phyloP scores from a whole-genome alignment of 2,888 invertebrate genomes.

The Tachystola acroxantha region DNA sequence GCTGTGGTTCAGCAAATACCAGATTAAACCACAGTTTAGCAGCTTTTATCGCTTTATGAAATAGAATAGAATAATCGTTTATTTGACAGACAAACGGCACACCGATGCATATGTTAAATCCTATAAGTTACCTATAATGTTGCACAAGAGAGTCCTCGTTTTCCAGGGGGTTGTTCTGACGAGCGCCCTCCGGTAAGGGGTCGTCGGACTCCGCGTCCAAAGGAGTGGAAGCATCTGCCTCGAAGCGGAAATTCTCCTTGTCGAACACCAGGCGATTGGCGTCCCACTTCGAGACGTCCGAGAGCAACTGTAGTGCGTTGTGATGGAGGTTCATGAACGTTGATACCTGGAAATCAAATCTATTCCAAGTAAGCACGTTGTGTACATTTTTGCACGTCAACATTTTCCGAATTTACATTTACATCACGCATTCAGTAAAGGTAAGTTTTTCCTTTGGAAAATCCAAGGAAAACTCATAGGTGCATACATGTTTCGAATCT shows the following conservation, averaged over 20 bases:
- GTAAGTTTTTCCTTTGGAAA: too few relatives aligned
- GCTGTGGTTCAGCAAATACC: too few relatives aligned
- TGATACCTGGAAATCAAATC: conserved; percentile 65
- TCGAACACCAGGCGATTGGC: conserved; percentile 75
- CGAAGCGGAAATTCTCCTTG: conserved; percentile 73
- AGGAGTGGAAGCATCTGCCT: conserved; percentile 58
- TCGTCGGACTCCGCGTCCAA: conserved; percentile 74
- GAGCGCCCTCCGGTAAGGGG: conserved; percentile 53
- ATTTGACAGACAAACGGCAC: too few relatives aligned
- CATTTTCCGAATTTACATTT: background rate
- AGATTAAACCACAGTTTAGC: too few relatives aligned
- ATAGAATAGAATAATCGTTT: too few relatives aligned
- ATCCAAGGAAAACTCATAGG: too few relatives aligned
- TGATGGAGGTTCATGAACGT: conserved; percentile 78
- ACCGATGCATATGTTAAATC: too few relatives aligned
- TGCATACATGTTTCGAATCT: too few relatives aligned
- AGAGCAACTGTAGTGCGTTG: conserved; percentile 74
- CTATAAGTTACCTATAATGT: conserved; percentile 76
- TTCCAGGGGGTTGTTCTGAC: conserved; percentile 68
- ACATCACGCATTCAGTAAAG: too few relatives aligned
- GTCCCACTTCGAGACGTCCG: conserved; percentile 78
- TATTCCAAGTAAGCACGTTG: too few relatives aligned
- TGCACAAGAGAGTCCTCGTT: conserved; percentile 60
- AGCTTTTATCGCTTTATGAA: too few relatives aligned
- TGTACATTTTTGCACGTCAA: background rate